phyloP scores from a whole-genome alignment of 2,113 vertebrate species.

The Brachirus orientalis region DNA sequence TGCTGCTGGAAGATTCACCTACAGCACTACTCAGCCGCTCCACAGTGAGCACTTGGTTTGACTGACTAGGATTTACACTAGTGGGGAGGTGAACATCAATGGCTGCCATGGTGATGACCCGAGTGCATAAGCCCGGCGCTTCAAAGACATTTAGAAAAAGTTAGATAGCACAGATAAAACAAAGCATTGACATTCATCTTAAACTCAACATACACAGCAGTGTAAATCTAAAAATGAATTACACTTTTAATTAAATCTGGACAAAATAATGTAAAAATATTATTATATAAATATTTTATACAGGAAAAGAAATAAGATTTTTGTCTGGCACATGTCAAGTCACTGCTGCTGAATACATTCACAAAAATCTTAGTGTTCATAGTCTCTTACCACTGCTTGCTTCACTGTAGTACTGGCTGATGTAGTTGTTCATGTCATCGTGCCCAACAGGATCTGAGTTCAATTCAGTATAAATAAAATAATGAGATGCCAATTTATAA shows the following conservation, averaged over 20 bases:
- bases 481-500: neutral
- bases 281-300: neutral
- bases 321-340: neutral
- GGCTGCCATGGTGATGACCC: conserved; percentile 88
- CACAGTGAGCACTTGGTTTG: conserved; percentile 80
- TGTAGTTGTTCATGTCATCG: conserved; percentile 95
- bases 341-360: no score
- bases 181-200: neutral
- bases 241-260: no score
- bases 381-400: conserved; percentile 88
- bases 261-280: neutral
- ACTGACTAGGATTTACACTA: conserved; percentile 76
- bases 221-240: no score
- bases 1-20: conserved; percentile 81
- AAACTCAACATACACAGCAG: no score
- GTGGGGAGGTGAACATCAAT: conserved; percentile 90
- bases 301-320: neutral
- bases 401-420: conserved; percentile 92
- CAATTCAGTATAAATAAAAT: conserved; percentile 20
- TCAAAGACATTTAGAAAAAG: conserved; percentile 19
- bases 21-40: conserved; percentile 74
- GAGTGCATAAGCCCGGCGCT: conserved; percentile 78
- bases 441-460: conserved; percentile 79
- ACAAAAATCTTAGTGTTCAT: neutral
- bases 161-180: neutral